phyloP scores from a whole-genome alignment of 2,797 vertebrate species.

The Liasis olivaceus region DNA sequence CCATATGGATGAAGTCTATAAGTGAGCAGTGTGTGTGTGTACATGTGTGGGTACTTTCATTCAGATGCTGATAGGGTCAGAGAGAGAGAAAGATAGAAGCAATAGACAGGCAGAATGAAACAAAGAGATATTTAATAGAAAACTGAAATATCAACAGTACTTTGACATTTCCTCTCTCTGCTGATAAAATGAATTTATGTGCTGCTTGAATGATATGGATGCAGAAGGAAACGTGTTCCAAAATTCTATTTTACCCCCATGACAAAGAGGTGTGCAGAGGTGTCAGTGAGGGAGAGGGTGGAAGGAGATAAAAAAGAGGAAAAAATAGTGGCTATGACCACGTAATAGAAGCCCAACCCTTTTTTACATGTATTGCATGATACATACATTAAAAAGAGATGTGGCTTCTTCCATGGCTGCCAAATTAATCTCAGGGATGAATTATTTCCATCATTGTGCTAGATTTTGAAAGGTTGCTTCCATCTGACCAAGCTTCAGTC shows the following conservation, averaged over 20 bases:
- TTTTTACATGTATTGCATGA: too few relatives aligned
- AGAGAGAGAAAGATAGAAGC: background rate
- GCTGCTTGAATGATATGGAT: background rate
- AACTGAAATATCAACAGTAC: conserved; percentile 20
- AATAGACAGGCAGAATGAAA: background rate
- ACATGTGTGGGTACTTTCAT: background rate
- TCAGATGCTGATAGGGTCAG: conserved; percentile 30
- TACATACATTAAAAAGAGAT: background rate
- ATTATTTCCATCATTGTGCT: background rate
- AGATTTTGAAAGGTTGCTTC: background rate
- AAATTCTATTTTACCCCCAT: background rate
- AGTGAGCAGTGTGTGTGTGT: conserved; percentile 21
- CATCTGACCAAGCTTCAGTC: background rate
- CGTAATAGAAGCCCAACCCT: too few relatives aligned
- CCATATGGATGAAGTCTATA: conserved; percentile 51
- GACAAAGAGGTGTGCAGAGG: background rate
- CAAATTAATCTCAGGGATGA: background rate
- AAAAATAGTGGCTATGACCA: background rate
- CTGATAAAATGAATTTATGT: background rate
- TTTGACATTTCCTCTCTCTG: background rate
- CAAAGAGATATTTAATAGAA: conserved; percentile 10
- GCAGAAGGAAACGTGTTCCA: too few relatives aligned
- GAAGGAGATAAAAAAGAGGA: background rate
- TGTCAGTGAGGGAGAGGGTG: background rate
- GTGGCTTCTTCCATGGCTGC: too few relatives aligned